Conservation (phyloP, 2,888 invertebrate species). For the Ectemnius continuus region DNA sequence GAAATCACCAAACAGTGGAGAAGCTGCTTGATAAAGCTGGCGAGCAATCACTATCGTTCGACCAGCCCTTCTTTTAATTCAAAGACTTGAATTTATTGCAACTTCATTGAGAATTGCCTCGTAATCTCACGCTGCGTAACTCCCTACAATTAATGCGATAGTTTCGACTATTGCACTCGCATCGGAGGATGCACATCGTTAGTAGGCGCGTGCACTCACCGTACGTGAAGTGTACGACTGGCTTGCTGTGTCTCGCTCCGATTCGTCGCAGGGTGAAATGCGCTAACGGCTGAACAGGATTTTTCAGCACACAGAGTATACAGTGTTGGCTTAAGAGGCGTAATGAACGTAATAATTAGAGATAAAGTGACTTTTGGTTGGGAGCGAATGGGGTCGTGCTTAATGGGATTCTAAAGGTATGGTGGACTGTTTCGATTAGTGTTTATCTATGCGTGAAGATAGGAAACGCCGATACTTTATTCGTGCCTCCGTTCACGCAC, state of each 20-base stretch:
- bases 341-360: slow-evolving; percentile 21
- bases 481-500: no score
- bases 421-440: slow-evolving; percentile 11
- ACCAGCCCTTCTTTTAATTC: no score
- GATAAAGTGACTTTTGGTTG: neutral
- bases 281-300: slow-evolving; percentile 47
- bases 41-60: no score
- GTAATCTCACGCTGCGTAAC: no score
- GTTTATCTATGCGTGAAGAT: slow-evolving; percentile 9
- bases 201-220: no score
- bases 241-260: slow-evolving; percentile 48
- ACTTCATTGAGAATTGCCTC: no score
- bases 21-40: no score
- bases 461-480: neutral
- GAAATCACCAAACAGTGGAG: no score
- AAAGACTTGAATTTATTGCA: no score
- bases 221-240: neutral
- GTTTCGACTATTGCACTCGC: no score
- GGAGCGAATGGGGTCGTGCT: neutral
- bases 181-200: slow-evolving; percentile 15
- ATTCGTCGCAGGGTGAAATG: slow-evolving; percentile 46
- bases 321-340: neutral
- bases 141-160: no score
- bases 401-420: slow-evolving; percentile 31
- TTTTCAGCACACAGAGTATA: slow-evolving; percentile 12